phyloP scores from a whole-genome alignment of 2,888 invertebrate species.

The Pollenia amentaria region DNA sequence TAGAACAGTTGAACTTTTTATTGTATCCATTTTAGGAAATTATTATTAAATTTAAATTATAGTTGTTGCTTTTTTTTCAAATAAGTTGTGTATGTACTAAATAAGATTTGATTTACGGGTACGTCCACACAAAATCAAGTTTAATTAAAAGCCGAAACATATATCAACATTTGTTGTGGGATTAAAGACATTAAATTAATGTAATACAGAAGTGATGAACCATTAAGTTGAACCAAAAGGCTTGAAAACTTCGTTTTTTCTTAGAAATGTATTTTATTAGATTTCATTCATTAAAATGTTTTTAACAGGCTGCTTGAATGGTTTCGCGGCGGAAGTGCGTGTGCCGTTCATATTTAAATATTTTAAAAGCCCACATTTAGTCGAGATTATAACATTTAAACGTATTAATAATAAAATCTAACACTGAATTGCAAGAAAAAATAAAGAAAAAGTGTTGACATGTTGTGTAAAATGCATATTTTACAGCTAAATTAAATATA shows the following conservation, averaged over 20 bases:
- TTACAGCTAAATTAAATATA: conserved; percentile 25
- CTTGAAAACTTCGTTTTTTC: too few species aligned
- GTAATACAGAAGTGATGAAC: too few species aligned
- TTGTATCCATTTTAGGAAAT: conserved; percentile 7
- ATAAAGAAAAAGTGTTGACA: conserved; percentile 24
- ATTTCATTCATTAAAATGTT: not conserved
- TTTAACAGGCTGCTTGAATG: not conserved
- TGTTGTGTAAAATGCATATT: conserved; percentile 21
- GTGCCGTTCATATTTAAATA: conserved; percentile 51
- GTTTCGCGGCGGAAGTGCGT: conserved; percentile 74
- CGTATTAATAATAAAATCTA: not conserved
- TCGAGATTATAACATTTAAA: conserved; percentile 11
- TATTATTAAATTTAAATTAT: not conserved
- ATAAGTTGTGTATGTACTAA: not conserved
- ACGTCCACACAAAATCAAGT: too few species aligned
- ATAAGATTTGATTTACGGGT: too few species aligned
- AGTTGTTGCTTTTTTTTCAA: too few species aligned
- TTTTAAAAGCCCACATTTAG: conserved; percentile 23
- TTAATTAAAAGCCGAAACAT: too few species aligned
- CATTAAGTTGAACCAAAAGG: too few species aligned
- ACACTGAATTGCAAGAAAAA: conserved; percentile 9
- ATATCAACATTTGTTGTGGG: too few species aligned
- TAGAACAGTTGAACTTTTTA: conserved; percentile 6
- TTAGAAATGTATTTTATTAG: not conserved
- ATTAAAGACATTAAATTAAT: too few species aligned